These are phyloP conservation scores for Trissolcus brochymenae DNA, from an alignment of 2,888 invertebrate species.

Conservation along the genomic window DNA sequence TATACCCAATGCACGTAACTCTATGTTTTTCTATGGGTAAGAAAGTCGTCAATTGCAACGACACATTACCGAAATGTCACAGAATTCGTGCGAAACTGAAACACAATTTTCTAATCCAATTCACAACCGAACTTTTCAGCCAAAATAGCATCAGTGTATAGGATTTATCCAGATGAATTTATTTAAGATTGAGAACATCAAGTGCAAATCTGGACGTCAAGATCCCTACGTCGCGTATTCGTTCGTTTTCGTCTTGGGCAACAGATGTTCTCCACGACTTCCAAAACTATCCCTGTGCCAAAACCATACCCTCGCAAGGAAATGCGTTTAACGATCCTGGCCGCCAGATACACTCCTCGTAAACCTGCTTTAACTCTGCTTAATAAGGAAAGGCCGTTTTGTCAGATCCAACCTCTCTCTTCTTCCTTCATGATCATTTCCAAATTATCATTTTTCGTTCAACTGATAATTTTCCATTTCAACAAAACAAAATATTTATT, in stretches of 20 bases:
- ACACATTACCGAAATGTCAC: neutral
- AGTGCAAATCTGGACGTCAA: slow-evolving; percentile 46
- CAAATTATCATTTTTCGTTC: slow-evolving; percentile 16
- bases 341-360: slow-evolving; percentile 53
- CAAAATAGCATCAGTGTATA: neutral
- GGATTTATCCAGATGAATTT: slow-evolving; percentile 24
- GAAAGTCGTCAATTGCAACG: neutral
- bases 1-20: too few species aligned
- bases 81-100: neutral
- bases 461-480: too few species aligned
- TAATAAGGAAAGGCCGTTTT: slow-evolving; percentile 50
- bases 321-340: slow-evolving; percentile 63
- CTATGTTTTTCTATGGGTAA: too few species aligned
- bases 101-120: slow-evolving; percentile 1
- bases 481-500: too few species aligned
- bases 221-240: slow-evolving; percentile 39
- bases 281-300: slow-evolving; percentile 62
- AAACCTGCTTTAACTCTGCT: slow-evolving; percentile 54
- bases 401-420: slow-evolving; percentile 50
- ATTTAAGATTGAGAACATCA: slow-evolving; percentile 38
- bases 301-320: slow-evolving; percentile 59
- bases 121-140: too few species aligned
- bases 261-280: slow-evolving; percentile 72
- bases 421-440: slow-evolving; percentile 16
- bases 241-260: slow-evolving; percentile 60